These are phyloP conservation scores for Trichonephila inaurata DNA, from an alignment of 1,140 invertebrate species.

Conservation along the genomic window DNA sequence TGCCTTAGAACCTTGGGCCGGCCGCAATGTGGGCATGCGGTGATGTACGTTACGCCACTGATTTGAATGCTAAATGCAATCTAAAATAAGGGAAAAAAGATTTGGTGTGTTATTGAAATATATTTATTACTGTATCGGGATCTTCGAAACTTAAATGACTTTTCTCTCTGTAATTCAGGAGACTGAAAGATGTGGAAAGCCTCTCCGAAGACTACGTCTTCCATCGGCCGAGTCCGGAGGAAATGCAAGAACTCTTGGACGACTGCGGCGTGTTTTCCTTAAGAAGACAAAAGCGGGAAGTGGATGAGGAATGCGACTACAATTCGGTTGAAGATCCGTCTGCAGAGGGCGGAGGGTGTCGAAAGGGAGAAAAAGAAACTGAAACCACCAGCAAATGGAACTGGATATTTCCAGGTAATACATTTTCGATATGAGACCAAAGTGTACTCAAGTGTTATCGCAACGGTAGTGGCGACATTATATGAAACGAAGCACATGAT, in stretches of 20 bases:
- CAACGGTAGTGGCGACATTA: no score
- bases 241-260: background rate
- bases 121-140: no score
- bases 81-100: no score
- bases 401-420: conserved; percentile 28
- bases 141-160: no score
- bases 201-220: background rate
- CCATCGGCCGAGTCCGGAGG: background rate
- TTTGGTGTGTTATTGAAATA: no score
- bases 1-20: no score
- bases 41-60: no score
- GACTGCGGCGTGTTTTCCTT: conserved; percentile 41
- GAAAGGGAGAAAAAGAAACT: background rate
- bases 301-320: background rate
- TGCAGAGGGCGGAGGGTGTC: background rate
- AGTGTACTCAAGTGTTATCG: no score
- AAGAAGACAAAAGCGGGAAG: background rate
- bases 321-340: background rate
- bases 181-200: conserved; percentile 2
- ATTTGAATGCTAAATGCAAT: no score
- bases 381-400: background rate
- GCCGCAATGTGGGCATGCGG: no score
- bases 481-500: no score
- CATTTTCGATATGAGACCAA: no score
- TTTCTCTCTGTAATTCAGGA: background rate